A percentile compares a stretch with the other conserved stretches of the same genome.
Conservation (phyloP, 2,888 invertebrate species). For the Alitta virens region DNA sequence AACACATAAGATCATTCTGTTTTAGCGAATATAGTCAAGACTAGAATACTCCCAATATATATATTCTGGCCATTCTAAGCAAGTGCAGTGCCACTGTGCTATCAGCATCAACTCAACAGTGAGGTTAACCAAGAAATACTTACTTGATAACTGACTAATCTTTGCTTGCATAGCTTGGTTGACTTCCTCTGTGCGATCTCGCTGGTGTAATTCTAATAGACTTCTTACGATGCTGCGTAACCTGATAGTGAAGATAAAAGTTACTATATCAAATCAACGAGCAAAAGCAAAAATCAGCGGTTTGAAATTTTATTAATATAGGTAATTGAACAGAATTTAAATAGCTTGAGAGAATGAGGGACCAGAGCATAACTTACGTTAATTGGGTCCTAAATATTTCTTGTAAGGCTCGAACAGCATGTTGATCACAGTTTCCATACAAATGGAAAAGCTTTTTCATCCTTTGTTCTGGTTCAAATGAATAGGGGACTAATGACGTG, state of each 20-base stretch:
- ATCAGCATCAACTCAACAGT: too few species aligned
- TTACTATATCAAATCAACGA: too few species aligned
- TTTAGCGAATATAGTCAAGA: not conserved
- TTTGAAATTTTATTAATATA: too few species aligned
- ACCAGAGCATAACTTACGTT: slow-evolving; percentile 1
- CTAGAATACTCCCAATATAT: too few species aligned
- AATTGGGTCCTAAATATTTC: slow-evolving; percentile 89
- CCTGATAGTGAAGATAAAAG: too few species aligned
- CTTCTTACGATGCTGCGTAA: slow-evolving; percentile 67
- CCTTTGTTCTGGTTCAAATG: slow-evolving; percentile 77
- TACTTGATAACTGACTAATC: not conserved
- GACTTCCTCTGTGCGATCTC: not conserved
- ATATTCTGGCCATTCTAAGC: too few species aligned
- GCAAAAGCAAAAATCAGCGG: too few species aligned
- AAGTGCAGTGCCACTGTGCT: too few species aligned
- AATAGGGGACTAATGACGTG: slow-evolving; percentile 92
- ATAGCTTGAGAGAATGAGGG: too few species aligned
- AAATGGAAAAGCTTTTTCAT: slow-evolving; percentile 92
- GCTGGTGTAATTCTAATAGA: slow-evolving; percentile 78
- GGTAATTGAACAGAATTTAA: too few species aligned
- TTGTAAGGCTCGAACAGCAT: slow-evolving; percentile 67
- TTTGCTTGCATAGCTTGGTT: not conserved
- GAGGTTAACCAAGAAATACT: too few species aligned
- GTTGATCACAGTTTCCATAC: slow-evolving; percentile 86
- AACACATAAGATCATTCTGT: too few species aligned